These are phyloP conservation scores for Spheniscus mendiculus DNA, from an alignment of 2,113 vertebrate species.

Conservation along the genomic window DNA sequence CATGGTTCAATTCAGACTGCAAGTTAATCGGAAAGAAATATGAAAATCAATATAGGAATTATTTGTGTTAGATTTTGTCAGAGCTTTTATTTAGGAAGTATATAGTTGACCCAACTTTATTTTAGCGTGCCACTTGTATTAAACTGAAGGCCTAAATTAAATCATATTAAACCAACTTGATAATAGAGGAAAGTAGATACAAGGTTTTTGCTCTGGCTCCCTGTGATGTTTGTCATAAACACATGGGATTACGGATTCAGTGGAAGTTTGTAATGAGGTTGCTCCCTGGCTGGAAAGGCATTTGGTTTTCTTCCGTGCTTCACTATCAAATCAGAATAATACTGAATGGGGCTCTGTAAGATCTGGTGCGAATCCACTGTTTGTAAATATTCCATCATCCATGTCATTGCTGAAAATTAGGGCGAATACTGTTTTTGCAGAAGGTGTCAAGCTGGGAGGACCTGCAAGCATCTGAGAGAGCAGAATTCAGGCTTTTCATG, in stretches of 20 bases:
- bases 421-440: background rate
- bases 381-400: background rate
- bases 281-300: background rate
- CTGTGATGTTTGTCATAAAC: background rate
- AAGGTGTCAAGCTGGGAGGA: background rate
- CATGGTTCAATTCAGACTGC: background rate
- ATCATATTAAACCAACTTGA: background rate
- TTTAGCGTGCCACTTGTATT: background rate
- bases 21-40: background rate
- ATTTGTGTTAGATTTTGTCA: background rate
- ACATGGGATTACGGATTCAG: background rate
- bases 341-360: background rate
- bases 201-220: background rate
- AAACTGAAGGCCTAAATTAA: background rate
- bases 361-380: background rate
- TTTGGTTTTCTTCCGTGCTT: background rate
- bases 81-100: background rate
- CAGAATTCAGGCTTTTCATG: background rate
- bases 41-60: background rate
- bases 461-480: background rate
- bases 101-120: background rate
- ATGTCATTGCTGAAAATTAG: background rate
- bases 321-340: background rate
- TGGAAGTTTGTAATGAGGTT: background rate
- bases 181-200: background rate